These are phyloP conservation scores for Aurelia sp. DNA, from an alignment of 30 jellyfish, hydroid and myxozoan genomes.

Conservation along the genomic window DNA sequence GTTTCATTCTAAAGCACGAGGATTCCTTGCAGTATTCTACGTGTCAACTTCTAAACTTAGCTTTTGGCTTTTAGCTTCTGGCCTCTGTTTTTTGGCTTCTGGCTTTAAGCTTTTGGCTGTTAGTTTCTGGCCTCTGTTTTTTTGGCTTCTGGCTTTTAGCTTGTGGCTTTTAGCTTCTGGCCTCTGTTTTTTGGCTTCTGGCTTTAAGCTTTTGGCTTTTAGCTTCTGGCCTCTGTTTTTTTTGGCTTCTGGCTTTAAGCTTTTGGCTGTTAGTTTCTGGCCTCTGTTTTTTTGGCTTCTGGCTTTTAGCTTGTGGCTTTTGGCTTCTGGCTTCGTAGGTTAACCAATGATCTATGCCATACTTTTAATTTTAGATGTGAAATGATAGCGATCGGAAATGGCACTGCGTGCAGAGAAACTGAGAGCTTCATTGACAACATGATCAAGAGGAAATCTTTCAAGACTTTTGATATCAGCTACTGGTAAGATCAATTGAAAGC, in stretches of 20 bases:
- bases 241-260: neutral
- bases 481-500: constrained; percentile 20
- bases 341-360: too few relatives aligned
- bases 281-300: neutral
- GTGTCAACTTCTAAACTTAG: too few relatives aligned
- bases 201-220: too few relatives aligned
- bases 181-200: neutral
- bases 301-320: neutral
- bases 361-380: constrained; percentile 51
- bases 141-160: neutral
- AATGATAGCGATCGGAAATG: constrained; percentile 87
- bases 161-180: too few relatives aligned
- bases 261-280: too few relatives aligned
- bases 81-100: neutral
- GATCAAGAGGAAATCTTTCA: constrained; percentile 39
- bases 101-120: too few relatives aligned
- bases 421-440: constrained; percentile 67
- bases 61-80: too few relatives aligned
- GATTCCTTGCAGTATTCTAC: too few relatives aligned
- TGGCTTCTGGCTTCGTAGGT: too few relatives aligned
- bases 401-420: constrained; percentile 93
- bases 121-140: neutral
- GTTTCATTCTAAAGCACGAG: too few relatives aligned
- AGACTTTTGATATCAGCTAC: constrained; percentile 25
- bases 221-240: too few relatives aligned